Base-by-base conservation (phyloP, 2,888 invertebrate species). In the Tricholauxania praeusta region DNA sequence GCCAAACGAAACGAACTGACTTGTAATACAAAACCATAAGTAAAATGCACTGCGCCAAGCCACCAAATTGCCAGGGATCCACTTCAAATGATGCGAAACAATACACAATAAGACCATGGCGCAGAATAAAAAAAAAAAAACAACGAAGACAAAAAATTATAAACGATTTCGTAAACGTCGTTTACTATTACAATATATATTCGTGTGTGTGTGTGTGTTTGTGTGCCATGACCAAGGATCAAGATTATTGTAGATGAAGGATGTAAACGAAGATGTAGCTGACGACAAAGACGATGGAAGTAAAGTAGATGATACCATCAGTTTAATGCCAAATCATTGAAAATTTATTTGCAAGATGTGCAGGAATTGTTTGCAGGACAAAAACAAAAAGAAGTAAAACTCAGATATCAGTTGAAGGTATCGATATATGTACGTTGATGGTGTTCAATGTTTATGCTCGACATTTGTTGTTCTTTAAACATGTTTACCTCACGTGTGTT, bases 211-310 rank as follows among this genome's bases (percentile, higher is more conserved):
- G 8, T 64, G 62, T 68, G 64, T 69, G 62, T 62, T 49, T 7
- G 49, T 62, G 55, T 70, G 74, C 69, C 65, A 72, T 72, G 69
- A 60, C 62, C 62, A 70, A 47, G 52, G 17, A 72, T 57, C 59
- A 68, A 12, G 47, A 51, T 48, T 22, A 19, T 49, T 19, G 17
- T 12, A 19, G 22, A 55, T 19, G 55, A 17, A 55, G 22, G 55
- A n/a, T 55, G 55, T 55, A 55, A 17, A 55, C 55, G 55, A 55
- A 19, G 55, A 55, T 22, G 55, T 19, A 3, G 17, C 17, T 22
- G 55, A 55, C 17, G 55, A 17, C n/a, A 17, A 15, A 55, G 55
- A 12, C 19, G 55, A 17, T 19, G 55, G 5, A 22, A 55, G 14
- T 12, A 22, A 55, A 17, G 12, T 17, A 55, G 17, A 22, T 17